Evolutionary conservation across 2,888 invertebrate species (phyloP), one percentile per base, ranked within the genome.

Genomic region (Rhagonycha lutea): DNA sequence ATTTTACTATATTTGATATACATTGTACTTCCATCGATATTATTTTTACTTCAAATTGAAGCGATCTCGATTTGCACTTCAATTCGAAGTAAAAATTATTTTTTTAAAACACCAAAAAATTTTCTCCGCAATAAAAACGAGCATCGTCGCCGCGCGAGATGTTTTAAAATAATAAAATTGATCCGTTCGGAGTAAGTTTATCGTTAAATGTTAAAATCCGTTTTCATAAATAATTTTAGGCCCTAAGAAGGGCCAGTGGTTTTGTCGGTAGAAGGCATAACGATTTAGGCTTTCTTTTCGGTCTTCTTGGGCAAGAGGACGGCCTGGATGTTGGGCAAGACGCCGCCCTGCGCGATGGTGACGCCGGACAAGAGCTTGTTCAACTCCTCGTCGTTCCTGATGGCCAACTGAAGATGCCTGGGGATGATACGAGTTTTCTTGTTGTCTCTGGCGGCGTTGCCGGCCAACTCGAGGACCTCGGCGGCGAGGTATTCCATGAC

Each of bases 361-460:
- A 18, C 18, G 18, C 18, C 18, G 18, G 18, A 18, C 18, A 18
- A 18, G 18, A 18, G 18, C 18, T 18, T 18, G 86, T 94, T 94
- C 83, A 96, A 88, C 84, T 96, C 96, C 82, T 95, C 94, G 85
- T 96, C 96, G 86, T 95, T 95, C 14, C 94, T 89, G 78, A 96
- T 92, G 24, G 95, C 95, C 80, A 96, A 85, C 85, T 95, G 93
- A 24, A 96, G 89, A 86, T 95, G 95, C 69, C 95, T 90, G 0
- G 95, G 94, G 74, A 93, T 92, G 83, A 96, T 95, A 88, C 92
- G 87, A 2, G 90, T 89, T 86, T 92, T 94, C 81, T 93, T 92
- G 86, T 94, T 94, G 83, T 94, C 93, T 60, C 89, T 86, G 0
- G 92, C 92, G 14, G 92, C 92, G 81, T 93, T 92, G 8, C 91